These are phyloP conservation scores for Lipotes vexillifer DNA, from an alignment of 2,113 vertebrate species.

Conservation along the genomic window DNA sequence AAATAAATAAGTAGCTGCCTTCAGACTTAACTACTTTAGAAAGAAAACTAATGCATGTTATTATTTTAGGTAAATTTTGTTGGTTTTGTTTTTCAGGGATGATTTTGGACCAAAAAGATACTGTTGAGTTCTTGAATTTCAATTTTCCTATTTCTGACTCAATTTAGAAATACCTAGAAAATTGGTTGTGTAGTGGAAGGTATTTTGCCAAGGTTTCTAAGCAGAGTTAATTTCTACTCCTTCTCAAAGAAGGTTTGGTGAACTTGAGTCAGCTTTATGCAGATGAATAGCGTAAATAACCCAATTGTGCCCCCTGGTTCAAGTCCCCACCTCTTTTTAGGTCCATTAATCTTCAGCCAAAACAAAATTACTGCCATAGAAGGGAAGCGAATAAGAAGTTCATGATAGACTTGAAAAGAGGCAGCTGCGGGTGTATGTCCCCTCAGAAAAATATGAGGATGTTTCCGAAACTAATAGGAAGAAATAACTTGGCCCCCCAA, in stretches of 20 bases:
- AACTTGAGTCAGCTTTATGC: conserved; percentile 41
- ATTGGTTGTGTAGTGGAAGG: not conserved
- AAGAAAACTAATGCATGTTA: not conserved
- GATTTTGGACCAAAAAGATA: not conserved
- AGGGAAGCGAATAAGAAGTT: not conserved
- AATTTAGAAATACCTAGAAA: conserved; percentile 6
- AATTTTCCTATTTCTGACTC: not conserved
- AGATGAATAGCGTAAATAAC: conserved; percentile 30
- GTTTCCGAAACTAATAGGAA: not conserved
- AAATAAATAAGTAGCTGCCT: no score
- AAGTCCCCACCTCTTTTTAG: conserved; percentile 19
- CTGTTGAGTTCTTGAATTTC: not conserved
- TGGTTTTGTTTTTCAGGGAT: not conserved
- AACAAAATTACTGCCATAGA: conserved; percentile 47
- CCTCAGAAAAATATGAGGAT: not conserved
- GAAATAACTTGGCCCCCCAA: not conserved
- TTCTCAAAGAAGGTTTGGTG: not conserved
- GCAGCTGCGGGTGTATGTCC: not conserved
- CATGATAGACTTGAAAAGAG: conserved; percentile 11
- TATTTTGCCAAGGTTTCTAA: not conserved
- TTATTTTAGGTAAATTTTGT: not conserved
- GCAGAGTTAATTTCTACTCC: not conserved
- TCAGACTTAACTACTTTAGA: not conserved
- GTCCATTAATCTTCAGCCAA: conserved; percentile 56
- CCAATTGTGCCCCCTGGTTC: not conserved